These are phyloP conservation scores for Psettodes erumei DNA, from an alignment of 2,113 vertebrate genomes.

Conservation along the genomic window DNA sequence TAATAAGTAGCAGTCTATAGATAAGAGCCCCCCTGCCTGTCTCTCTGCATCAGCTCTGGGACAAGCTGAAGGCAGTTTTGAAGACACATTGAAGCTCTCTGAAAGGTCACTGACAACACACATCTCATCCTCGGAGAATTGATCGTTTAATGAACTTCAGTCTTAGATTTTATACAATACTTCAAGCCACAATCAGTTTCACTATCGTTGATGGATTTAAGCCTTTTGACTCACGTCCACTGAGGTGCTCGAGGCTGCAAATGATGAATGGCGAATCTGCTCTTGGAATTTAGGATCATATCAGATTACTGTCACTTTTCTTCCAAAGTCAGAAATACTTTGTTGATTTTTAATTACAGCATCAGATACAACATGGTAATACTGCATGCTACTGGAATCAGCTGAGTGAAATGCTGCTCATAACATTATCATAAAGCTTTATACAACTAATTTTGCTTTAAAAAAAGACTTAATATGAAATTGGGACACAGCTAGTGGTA, in stretches of 20 bases:
- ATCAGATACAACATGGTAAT: background rate
- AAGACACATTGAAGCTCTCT: slow-evolving; percentile 36
- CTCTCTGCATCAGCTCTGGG: slow-evolving; percentile 38
- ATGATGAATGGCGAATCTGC: slow-evolving; percentile 28
- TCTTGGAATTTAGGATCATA: slow-evolving; percentile 3
- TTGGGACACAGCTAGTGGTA: too few relatives aligned
- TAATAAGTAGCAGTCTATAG: slow-evolving; percentile 56
- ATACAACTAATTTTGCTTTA: background rate
- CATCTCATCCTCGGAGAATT: slow-evolving; percentile 50
- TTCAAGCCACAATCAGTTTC: slow-evolving; percentile 49
- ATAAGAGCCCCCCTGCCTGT: slow-evolving; percentile 44
- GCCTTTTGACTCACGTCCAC: slow-evolving; percentile 31
- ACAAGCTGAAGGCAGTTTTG: slow-evolving; percentile 54
- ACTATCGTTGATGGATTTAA: slow-evolving; percentile 55
- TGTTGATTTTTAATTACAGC: background rate
- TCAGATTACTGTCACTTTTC: slow-evolving; percentile 15
- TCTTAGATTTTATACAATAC: slow-evolving; percentile 51
- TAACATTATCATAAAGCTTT: too few relatives aligned
- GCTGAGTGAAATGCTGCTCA: background rate
- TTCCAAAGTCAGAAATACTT: background rate
- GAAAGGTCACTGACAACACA: slow-evolving; percentile 66
- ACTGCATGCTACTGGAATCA: background rate
- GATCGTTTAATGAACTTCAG: slow-evolving; percentile 64
- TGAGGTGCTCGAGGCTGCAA: slow-evolving; percentile 24
- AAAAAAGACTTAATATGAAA: background rate